A percentile compares a stretch with the other conserved stretches of the same genome.
These are phyloP conservation scores for Tenebrio molitor DNA, from an alignment of 1,140 invertebrate genomes.

Conservation along the genomic window DNA sequence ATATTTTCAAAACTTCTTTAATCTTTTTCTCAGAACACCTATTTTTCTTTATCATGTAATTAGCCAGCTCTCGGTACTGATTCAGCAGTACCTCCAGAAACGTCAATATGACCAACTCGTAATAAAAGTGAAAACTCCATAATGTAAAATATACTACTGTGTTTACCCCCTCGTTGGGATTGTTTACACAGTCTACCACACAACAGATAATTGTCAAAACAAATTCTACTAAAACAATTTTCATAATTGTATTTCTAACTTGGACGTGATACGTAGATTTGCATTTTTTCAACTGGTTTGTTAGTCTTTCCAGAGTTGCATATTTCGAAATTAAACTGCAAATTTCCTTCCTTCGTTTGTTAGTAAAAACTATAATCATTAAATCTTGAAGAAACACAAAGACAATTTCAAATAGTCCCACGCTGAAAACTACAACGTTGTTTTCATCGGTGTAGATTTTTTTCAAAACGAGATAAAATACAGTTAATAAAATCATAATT, in stretches of 20 bases:
- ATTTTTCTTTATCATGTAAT: background rate
- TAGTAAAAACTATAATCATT: constrained; percentile 9
- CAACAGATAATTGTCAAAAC: constrained; percentile 2
- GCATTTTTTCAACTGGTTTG: background rate
- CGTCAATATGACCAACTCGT: background rate
- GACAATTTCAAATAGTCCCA: background rate
- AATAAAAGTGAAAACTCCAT: constrained; percentile 1
- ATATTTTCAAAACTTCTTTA: background rate
- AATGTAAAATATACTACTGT: constrained; percentile 1
- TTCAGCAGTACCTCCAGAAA: background rate
- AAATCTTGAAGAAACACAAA: background rate
- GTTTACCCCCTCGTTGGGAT: background rate
- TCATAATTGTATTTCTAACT: background rate
- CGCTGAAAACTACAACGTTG: background rate
- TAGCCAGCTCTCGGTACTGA: background rate
- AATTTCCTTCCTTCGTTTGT: constrained; percentile 1
- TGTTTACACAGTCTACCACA: constrained; percentile 7
- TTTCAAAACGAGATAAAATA: background rate
- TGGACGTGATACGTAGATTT: background rate
- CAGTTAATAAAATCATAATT: background rate
- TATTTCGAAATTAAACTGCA: background rate
- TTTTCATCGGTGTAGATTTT: background rate
- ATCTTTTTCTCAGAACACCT: background rate
- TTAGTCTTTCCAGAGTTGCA: background rate
- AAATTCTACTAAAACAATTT: background rate